A percentile compares a stretch with the other conserved stretches of the same genome.
Evolutionary conservation across 2,888 invertebrate genomes (phyloP).

Genomic region (Alcis repandata): DNA sequence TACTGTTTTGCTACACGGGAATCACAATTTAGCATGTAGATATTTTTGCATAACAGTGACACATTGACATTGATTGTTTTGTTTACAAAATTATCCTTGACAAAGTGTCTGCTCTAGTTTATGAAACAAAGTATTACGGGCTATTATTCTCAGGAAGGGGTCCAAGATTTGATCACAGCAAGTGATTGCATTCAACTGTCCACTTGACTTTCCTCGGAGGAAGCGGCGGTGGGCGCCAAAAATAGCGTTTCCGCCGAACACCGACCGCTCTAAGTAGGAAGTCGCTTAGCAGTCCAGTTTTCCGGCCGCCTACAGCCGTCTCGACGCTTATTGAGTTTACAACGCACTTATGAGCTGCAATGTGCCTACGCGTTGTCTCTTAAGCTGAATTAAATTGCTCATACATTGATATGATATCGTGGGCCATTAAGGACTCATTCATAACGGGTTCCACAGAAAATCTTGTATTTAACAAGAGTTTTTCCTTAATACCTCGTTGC

Average conservation of each 20-base stretch:
- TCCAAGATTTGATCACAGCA: constrained; percentile 55
- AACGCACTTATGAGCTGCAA: constrained; percentile 81
- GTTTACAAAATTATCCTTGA: background rate
- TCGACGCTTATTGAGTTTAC: constrained; percentile 83
- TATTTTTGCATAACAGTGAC: background rate
- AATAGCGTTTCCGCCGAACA: constrained; percentile 83
- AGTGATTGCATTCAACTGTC: constrained; percentile 68
- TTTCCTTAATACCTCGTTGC: background rate
- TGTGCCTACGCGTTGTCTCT: constrained; percentile 79
- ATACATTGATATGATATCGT: constrained; percentile 74
- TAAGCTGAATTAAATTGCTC: constrained; percentile 84
- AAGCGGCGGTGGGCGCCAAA: constrained; percentile 84
- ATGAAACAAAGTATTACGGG: background rate
- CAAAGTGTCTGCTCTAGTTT: background rate
- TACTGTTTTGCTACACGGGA: background rate
- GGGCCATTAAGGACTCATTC: constrained; percentile 65
- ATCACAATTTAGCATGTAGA: background rate
- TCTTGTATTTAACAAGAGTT: background rate
- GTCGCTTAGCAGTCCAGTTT: constrained; percentile 76
- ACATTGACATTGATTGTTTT: background rate
- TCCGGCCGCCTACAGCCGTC: constrained; percentile 84
- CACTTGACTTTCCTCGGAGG: constrained; percentile 80
- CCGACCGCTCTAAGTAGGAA: constrained; percentile 82
- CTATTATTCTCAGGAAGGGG: constrained; percentile 19
- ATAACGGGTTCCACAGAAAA: constrained; percentile 41